Percentiles rank a stretch among this genome's conserved stretches.
Evolutionary conservation across 2,888 invertebrate genomes (phyloP).

Genomic region (Brenthis daphne): DNA sequence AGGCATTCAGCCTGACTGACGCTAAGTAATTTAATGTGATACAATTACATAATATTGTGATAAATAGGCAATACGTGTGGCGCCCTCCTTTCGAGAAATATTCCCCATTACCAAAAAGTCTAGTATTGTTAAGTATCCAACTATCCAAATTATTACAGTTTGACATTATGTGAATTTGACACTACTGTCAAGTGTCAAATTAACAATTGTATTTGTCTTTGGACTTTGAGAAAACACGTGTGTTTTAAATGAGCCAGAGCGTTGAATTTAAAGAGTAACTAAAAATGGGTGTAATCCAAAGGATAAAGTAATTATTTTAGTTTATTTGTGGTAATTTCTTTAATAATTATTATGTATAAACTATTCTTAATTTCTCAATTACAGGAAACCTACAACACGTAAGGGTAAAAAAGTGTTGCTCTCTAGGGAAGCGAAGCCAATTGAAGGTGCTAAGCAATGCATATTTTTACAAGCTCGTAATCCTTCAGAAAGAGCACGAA

Average conservation of each 20-base stretch:
- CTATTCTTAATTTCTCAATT: conserved; percentile 42
- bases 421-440: conserved; percentile 91
- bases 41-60: too few species aligned
- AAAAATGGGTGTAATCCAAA: conserved; percentile 44
- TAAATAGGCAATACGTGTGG: too few species aligned
- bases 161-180: neutral
- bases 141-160: too few species aligned
- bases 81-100: too few species aligned
- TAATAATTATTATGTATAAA: neutral
- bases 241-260: neutral
- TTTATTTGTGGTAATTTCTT: neutral
- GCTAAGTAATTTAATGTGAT: too few species aligned
- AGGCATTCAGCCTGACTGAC: too few species aligned
- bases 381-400: conserved; percentile 93
- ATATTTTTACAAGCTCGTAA: conserved; percentile 93
- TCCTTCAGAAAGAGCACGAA: conserved; percentile 86
- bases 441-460: conserved; percentile 93
- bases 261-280: neutral
- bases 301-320: conserved; percentile 40
- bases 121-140: too few species aligned
- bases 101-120: too few species aligned
- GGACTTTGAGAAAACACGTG: conserved; percentile 1
- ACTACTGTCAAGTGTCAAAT: neutral
- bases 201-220: too few species aligned
- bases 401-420: conserved; percentile 92